These are phyloP conservation scores for Antennarius maculatus DNA, from an alignment of 2,797 vertebrate genomes.

Conservation along the genomic window DNA sequence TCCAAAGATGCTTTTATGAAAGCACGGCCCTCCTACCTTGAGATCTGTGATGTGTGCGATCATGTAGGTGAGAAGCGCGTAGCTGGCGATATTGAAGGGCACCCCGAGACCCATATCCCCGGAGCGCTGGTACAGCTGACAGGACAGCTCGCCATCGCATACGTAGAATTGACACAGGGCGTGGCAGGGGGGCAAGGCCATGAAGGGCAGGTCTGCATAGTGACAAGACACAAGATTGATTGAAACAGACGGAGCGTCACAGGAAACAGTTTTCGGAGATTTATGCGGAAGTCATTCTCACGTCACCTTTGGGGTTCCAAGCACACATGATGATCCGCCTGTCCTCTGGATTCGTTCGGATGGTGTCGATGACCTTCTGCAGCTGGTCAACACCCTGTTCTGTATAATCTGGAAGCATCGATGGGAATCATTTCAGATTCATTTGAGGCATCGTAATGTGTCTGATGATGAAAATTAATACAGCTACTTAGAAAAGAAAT, in stretches of 20 bases:
- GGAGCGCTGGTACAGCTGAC: slow-evolving; percentile 96
- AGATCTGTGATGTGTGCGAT: slow-evolving; percentile 94
- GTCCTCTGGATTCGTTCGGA: slow-evolving; percentile 93
- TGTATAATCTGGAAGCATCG: slow-evolving; percentile 86
- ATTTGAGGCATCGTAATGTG: neutral
- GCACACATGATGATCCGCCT: slow-evolving; percentile 96
- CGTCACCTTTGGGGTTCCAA: slow-evolving; percentile 96
- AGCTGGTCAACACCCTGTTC: slow-evolving; percentile 95
- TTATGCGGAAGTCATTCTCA: neutral
- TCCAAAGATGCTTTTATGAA: neutral
- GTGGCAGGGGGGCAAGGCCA: slow-evolving; percentile 96
- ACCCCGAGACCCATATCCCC: slow-evolving; percentile 97
- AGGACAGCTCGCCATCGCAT: slow-evolving; percentile 90
- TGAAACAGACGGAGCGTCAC: too few relatives aligned
- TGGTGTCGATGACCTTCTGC: slow-evolving; percentile 93
- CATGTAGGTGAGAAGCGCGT: slow-evolving; percentile 96
- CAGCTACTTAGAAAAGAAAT: neutral
- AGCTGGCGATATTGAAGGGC: slow-evolving; percentile 98
- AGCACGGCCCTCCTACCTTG: slow-evolving; percentile 77
- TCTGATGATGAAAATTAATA: neutral
- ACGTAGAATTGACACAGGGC: slow-evolving; percentile 97
- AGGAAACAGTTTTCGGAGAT: neutral
- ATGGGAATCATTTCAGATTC: neutral
- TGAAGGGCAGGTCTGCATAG: slow-evolving; percentile 87
- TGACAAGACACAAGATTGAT: neutral